phyloP scores from a whole-genome alignment of 2,113 vertebrate genomes.

The Arenaria interpres region DNA sequence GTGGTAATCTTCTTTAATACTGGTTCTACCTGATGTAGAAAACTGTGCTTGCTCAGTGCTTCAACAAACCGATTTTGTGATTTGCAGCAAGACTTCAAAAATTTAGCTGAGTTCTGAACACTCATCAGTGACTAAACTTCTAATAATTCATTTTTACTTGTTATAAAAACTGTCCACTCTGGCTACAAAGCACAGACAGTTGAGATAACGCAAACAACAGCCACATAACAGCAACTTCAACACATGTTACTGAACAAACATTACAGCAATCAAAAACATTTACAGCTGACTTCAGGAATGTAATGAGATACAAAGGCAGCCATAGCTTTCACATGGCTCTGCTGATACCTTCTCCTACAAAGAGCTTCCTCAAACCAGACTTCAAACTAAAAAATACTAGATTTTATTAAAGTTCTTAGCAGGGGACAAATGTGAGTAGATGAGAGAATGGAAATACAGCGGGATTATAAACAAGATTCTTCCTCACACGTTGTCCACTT shows the following conservation, averaged over 20 bases:
- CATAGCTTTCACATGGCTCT: background rate
- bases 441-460: background rate
- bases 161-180: background rate
- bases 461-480: background rate
- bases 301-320: background rate
- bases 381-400: background rate
- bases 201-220: slow-evolving; percentile 14
- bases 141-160: background rate
- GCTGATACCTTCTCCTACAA: background rate
- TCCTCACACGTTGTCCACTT: background rate
- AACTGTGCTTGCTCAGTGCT: background rate
- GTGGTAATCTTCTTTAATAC: background rate
- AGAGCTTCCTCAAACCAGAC: background rate
- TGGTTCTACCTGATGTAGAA: background rate
- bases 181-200: background rate
- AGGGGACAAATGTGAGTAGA: background rate
- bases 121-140: background rate
- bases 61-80: background rate
- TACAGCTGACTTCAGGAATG: slow-evolving; percentile 41
- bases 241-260: background rate
- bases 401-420: background rate
- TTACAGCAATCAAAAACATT: background rate
- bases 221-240: background rate
- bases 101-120: background rate
- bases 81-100: background rate